Evolutionary conservation across 2,797 vertebrate species (phyloP), one percentile per base, ranked within the genome.

Genomic region (Typhlichthys eigenmanni): DNA sequence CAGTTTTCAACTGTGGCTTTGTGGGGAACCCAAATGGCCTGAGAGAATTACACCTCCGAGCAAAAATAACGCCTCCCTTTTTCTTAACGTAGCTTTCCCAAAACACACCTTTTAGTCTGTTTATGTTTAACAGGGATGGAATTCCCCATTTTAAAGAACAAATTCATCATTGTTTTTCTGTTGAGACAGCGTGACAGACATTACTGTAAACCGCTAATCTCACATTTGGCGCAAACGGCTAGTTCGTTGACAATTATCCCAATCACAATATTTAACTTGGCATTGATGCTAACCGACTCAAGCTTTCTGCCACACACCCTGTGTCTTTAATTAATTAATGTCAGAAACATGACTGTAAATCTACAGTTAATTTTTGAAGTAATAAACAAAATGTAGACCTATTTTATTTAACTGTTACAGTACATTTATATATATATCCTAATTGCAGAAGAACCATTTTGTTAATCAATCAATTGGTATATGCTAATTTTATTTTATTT

Each of bases 201-300:
- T 46, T 48, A 46, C 69, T 65, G 64, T 56, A 12, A 82, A 75
- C 69, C 66, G 46, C 24, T 54, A 72, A 62, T 85, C 84, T 83
- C 38, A 76, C 67, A 68, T 71, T 79, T 58, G 24, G 57, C 71
- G 51, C 47, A 68, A 64, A 77, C 77, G 71, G 74, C 72, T 67
- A 13, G 69, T 81, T 82, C 73, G 71, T 72, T 45, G 55, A 78
- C 78, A 80, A 75, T 85, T 80, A 81, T 78, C 73, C 53, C 74
- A 84, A 83, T 79, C 65, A 75, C 63, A 68, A 77, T 69, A 60
- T 62, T 81, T 76, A 50, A 66, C 51, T 66, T 60, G 52, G 46
- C 11, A 67, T 65, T 59, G 55, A 5, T 55, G 46, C 47, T 34
- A 54, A 29, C 24, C 29, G 55, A 60, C 59, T 53, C 13, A 13